phyloP scores from a whole-genome alignment of 2,113 vertebrate species.

The Pampusana beccarii region DNA sequence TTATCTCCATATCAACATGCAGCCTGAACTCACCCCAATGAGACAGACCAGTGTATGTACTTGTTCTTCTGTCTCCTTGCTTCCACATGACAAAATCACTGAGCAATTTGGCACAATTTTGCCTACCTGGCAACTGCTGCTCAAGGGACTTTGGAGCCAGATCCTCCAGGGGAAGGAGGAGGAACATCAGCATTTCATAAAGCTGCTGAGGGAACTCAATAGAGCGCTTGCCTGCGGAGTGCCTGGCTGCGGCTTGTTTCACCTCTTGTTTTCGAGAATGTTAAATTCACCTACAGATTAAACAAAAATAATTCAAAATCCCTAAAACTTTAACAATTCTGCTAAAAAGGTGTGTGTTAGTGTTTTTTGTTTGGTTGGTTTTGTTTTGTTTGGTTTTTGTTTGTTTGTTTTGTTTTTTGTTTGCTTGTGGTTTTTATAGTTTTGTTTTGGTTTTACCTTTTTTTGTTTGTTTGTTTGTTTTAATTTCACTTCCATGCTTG shows the following conservation, averaged over 20 bases:
- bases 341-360: neutral
- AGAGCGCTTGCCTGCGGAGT: neutral
- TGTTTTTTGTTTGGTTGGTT: too few species aligned
- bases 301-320: neutral
- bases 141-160: neutral
- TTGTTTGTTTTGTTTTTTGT: neutral
- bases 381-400: too few species aligned
- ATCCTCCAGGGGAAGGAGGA: neutral
- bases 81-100: neutral
- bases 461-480: neutral
- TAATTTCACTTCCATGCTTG: neutral
- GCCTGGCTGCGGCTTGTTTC: neutral
- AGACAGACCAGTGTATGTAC: neutral
- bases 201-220: neutral
- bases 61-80: neutral
- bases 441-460: too few species aligned
- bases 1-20: neutral
- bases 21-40: neutral
- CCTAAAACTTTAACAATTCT: neutral
- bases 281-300: conserved; percentile 11
- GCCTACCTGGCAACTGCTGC: neutral
- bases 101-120: neutral
- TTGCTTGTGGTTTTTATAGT: neutral
- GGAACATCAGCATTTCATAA: neutral
- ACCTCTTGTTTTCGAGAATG: neutral